Evolutionary conservation across 2,113 vertebrate genomes (phyloP).

Genomic region (Engraulis encrasicolus): DNA sequence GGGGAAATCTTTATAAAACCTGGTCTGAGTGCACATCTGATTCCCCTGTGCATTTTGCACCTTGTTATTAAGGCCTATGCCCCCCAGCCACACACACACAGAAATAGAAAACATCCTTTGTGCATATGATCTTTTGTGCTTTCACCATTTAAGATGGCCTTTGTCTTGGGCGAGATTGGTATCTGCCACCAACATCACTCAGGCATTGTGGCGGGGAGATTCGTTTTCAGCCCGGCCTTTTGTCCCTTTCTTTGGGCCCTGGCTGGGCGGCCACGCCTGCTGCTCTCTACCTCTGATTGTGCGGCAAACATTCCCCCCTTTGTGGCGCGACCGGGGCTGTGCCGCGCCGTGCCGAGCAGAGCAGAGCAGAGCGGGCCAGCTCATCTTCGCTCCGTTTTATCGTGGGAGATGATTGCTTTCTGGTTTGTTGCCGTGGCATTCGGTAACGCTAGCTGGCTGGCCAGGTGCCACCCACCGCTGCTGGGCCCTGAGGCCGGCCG

Average conservation of each 20-base stretch:
- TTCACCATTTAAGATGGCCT: constrained; percentile 83
- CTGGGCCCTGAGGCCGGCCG: constrained; percentile 79
- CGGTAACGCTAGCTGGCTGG: constrained; percentile 79
- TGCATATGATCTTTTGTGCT: constrained; percentile 82
- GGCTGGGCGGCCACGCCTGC: constrained; percentile 90
- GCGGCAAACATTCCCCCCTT: constrained; percentile 89
- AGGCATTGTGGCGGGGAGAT: constrained; percentile 89
- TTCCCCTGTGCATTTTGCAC: constrained; percentile 66
- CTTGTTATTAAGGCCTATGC: constrained; percentile 70
- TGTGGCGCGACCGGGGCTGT: constrained; percentile 87
- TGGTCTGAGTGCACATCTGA: constrained; percentile 59
- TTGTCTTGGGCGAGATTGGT: constrained; percentile 83
- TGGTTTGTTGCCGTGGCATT: constrained; percentile 86
- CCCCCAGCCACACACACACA: constrained; percentile 12
- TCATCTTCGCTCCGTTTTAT: constrained; percentile 87
- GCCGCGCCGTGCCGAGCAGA: too few relatives aligned
- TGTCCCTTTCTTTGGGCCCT: constrained; percentile 93
- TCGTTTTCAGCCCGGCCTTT: constrained; percentile 88
- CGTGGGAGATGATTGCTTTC: constrained; percentile 87
- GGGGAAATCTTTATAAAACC: constrained; percentile 33
- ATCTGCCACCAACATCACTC: constrained; percentile 87
- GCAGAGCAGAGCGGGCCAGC: constrained; percentile 91
- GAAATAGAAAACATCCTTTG: constrained; percentile 73
- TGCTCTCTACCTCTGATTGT: constrained; percentile 82
- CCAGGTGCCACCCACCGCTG: constrained; percentile 81